A percentile compares a stretch with the other conserved stretches of the same genome.
Evolutionary conservation across 2,113 vertebrate species (phyloP).

Genomic region (Meleagris gallopavo): DNA sequence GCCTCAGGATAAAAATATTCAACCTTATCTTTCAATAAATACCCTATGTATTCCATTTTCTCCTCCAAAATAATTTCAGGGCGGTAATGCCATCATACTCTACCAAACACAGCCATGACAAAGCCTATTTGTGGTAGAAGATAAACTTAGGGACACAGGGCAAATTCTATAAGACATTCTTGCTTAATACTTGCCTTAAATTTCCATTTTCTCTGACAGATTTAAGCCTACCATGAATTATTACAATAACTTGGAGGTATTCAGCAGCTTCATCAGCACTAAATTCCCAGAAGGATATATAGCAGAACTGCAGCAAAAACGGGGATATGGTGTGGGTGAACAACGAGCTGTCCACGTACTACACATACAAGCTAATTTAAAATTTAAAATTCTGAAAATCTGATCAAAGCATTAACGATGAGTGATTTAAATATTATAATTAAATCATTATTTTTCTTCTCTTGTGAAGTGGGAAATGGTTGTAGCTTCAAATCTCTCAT

Average conservation of each 20-base stretch:
- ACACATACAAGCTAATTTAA: neutral
- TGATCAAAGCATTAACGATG: slow-evolving; percentile 1
- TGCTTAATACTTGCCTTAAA: neutral
- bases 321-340: neutral
- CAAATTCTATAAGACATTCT: neutral
- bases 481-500: slow-evolving; percentile 12
- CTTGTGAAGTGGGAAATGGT: neutral
- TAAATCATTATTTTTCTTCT: neutral
- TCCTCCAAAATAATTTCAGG: neutral
- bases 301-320: neutral
- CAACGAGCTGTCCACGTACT: neutral
- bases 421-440: slow-evolving; percentile 10
- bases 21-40: neutral
- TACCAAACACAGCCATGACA: neutral
- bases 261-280: neutral
- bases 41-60: neutral
- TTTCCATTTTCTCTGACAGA: neutral
- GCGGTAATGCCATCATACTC: accelerated
- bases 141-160: neutral
- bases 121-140: neutral
- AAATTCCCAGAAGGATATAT: neutral
- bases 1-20: neutral
- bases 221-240: neutral
- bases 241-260: neutral
- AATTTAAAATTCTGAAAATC: slow-evolving; percentile 35